Evolutionary conservation across 1,140 invertebrate genomes (phyloP), one percentile per base, ranked within the genome.

Genomic region (Cryptotermes secundus): DNA sequence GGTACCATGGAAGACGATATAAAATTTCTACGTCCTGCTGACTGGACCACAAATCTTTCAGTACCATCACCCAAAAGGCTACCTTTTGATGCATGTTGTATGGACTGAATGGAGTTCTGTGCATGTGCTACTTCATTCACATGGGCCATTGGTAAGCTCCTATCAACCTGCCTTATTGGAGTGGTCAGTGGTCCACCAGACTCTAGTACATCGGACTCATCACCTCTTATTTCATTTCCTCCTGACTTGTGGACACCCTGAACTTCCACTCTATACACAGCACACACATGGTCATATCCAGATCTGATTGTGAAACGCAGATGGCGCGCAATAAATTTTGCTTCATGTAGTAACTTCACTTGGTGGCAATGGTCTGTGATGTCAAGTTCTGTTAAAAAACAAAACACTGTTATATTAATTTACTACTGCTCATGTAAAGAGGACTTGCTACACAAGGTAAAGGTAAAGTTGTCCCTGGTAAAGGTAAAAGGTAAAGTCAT

Each of bases 261-360:
- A 72, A 72, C 59, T 72, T 72, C 59, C 26, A 72, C 59, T 26
- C 59, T 26, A n/a, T 72, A 72, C 59, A 72, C 59, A 72, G 59
- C 59, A 72, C 59, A 72, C 14, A 72, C 14, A 31, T 72, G 59
- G n/a, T 72, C 59, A 31, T 72, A 72, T n/a, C 59, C 59, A 72
- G 59, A 72, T 31, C 31, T 72, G n/a, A 72, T 72, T 26, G 59
- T 72, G n/a, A 72, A 72, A n/a, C 59, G 26, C n/a, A 72, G 7
- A 14, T 72, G 59, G n/a, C 59, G 59, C 1, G 59, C 59, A 26
- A 7, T 31, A 72, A 72, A 72, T 6, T 72, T 72, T 72, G 59
- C 16, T 26, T 72, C 59, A 31, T 72, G 59, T 14, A 72, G 14
- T 31, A 6, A n/a, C 9, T 72, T 14, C 6, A 31, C n/a, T 72